Evolutionary conservation across 2,797 vertebrate genomes (phyloP).

Genomic region (Eulemur albifrons): DNA sequence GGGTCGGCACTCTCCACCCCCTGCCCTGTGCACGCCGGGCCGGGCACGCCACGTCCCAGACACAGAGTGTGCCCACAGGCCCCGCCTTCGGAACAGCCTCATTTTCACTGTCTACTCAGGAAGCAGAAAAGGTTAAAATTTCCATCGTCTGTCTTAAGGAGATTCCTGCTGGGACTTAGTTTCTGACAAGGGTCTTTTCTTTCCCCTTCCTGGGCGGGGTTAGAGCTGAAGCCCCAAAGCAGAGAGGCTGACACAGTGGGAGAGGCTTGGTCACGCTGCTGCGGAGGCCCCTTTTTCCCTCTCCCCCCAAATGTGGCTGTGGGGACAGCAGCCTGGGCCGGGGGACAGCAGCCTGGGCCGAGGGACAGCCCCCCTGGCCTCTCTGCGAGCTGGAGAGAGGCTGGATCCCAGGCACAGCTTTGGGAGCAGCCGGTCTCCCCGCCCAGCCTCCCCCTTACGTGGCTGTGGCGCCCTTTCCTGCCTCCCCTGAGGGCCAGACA

Average conservation of each 20-base stretch:
- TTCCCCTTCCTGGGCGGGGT: not conserved
- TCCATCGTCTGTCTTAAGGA: not conserved
- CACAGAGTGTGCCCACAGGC: not conserved
- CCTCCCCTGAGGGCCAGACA: not conserved
- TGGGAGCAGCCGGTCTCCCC: not conserved
- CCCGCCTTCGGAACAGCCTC: not conserved
- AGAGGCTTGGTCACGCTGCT: accelerated
- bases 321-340: not conserved
- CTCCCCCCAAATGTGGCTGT: accelerated
- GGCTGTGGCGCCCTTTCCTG: not conserved
- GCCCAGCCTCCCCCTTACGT: not conserved
- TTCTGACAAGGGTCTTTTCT: not conserved
- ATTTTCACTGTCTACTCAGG: not conserved
- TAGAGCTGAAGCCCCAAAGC: not conserved
- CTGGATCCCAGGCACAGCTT: too few species aligned
- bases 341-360: not conserved
- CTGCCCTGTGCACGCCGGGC: not conserved
- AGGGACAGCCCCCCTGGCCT: not conserved
- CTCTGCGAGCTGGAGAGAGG: too few species aligned
- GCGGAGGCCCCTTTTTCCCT: not conserved
- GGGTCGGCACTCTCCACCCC: not conserved
- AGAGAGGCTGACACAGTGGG: not conserved
- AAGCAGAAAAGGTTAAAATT: conserved; percentile 30
- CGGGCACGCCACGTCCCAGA: not conserved
- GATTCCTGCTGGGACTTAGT: not conserved